phyloP scores from a whole-genome alignment of 2,797 vertebrate species.

The Pipistrellus pipistrellus region DNA sequence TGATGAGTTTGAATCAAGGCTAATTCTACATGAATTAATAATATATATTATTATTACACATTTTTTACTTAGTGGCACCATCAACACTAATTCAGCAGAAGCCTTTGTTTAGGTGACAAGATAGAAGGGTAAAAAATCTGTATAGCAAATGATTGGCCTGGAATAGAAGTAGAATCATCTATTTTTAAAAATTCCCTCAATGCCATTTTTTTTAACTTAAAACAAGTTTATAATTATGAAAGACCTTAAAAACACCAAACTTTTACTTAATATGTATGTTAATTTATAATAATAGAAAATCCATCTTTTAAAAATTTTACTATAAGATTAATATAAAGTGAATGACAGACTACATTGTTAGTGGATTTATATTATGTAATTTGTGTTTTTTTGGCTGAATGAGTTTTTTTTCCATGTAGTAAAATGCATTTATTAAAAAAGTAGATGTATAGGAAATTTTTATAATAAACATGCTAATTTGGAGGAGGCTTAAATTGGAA shows the following conservation, averaged over 20 bases:
- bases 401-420: conserved; percentile 49
- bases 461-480: conserved; percentile 75
- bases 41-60: background rate
- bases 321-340: conserved; percentile 63
- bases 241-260: conserved; percentile 2
- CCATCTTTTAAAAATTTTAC: conserved; percentile 1
- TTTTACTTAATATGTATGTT: conserved; percentile 40
- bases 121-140: background rate
- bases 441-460: conserved; percentile 26
- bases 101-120: conserved; percentile 36
- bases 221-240: conserved; percentile 46
- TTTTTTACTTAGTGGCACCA: conserved; percentile 5
- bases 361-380: conserved; percentile 35
- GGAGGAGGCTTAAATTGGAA: conserved; percentile 74
- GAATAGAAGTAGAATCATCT: too few relatives aligned
- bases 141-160: background rate
- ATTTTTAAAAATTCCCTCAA: background rate
- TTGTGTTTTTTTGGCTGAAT: conserved; percentile 42
- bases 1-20: background rate
- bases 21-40: conserved; percentile 45
- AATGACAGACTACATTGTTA: conserved; percentile 35
- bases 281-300: conserved; percentile 46
- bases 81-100: background rate
- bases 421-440: conserved; percentile 62
- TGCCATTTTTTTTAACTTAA: background rate